Conservation (phyloP, 2,888 invertebrate genomes). For the Torymus auratus region DNA sequence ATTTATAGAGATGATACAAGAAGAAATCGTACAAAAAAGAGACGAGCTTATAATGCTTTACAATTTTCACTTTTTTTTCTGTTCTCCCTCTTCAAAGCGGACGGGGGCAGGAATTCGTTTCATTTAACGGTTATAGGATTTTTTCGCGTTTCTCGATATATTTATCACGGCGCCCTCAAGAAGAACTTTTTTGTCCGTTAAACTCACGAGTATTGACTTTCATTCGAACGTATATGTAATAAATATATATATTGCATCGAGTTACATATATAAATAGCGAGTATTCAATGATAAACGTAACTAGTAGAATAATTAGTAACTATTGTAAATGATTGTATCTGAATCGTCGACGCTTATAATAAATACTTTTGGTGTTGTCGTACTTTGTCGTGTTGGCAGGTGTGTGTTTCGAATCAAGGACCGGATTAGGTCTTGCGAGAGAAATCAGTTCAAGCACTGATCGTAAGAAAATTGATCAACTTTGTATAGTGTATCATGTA, state of each 20-base stretch:
- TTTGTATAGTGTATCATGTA: conserved; percentile 15
- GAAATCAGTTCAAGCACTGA: not conserved
- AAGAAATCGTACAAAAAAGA: conserved; percentile 47
- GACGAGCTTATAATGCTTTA: conserved; percentile 25
- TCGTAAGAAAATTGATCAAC: conserved; percentile 11
- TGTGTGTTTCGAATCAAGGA: conserved; percentile 33
- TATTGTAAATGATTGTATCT: conserved; percentile 42
- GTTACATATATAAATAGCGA: conserved; percentile 22
- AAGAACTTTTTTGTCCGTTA: conserved; percentile 27
- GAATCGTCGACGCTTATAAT: conserved; percentile 12
- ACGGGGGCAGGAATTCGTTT: conserved; percentile 49
- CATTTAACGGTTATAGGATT: conserved; percentile 42
- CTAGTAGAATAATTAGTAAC: conserved; percentile 18
- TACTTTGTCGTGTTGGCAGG: conserved; percentile 38
- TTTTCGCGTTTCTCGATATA: conserved; percentile 7
- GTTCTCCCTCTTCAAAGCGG: conserved; percentile 22
- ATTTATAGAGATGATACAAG: conserved; percentile 31
- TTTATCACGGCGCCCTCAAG: conserved; percentile 27
- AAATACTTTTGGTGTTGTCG: conserved; percentile 38
- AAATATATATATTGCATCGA: not conserved
- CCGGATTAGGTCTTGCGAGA: conserved; percentile 31
- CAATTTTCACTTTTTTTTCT: conserved; percentile 12
- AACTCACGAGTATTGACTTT: conserved; percentile 17
- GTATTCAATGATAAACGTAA: conserved; percentile 36
- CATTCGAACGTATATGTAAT: conserved; percentile 2